Base-by-base conservation (phyloP, 2,797 vertebrate species). In the Odontamblyopus rebecca region DNA sequence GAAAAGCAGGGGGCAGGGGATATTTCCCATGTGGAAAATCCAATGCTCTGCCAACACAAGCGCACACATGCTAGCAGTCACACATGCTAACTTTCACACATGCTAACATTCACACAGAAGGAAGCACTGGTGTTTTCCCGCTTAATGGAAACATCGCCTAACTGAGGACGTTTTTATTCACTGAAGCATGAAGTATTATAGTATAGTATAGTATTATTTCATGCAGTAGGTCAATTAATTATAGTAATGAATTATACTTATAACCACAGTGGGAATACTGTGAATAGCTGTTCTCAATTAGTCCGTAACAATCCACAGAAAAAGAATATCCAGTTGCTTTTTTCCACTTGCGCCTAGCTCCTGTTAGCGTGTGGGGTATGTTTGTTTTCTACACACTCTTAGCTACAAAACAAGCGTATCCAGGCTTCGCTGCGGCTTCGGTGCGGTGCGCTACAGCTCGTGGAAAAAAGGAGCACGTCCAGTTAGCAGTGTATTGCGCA, bases 1-100 rank as follows among this genome's bases (percentile, higher is more conserved):
- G 48, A 26, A 56, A 23, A 6, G 16, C 35, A n/a, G 16, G 35
- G 60, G 27, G 23, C 13, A 48, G 32, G 12, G 38, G 61, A 68
- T 68, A 70, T 68, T 81, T 69, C 70, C 67, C 63, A 11, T 19
- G 72, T 74, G 83, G 72, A 85, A 85, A 85, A 79, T 72, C 72
- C 60, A 19, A 30, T 53, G 3, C 29, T 50, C 62, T 74, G 73
- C 77, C 80, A 82, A 79, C 48, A 76, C 54, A 38, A 51, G 59
- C 53, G 65, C 29, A 71, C n/a, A 4, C 5, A 9, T 29, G 53
- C 51, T 51, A 41, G 30, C 61, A 51, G 51, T 29, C 60, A 61
- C 71, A 69, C 56, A 63, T 32, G 69, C 66, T 41, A 51, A 44
- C 61, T 41, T 51, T 29, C 63, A 61, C 71, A 69, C 56, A 60